Evolutionary conservation across 2,888 invertebrate genomes (phyloP).

Genomic region (Pandemis heparana): DNA sequence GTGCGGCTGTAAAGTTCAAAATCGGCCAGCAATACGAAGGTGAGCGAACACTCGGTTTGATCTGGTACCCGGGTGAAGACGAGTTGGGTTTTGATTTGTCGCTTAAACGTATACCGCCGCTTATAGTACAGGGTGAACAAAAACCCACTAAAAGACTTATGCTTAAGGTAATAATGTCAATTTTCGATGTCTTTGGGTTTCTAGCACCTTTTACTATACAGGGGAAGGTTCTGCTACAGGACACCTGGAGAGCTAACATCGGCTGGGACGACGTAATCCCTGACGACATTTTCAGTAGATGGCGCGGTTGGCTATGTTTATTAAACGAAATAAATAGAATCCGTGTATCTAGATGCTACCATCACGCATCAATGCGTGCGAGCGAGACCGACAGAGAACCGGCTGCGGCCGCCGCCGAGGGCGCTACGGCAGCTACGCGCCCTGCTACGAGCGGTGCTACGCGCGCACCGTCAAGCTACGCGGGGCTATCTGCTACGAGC

Average conservation of each 20-base stretch:
- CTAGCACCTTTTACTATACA: constrained; percentile 45
- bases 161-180: constrained; percentile 48
- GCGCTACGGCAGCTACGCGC: not conserved
- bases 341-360: constrained; percentile 6
- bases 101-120: constrained; percentile 42
- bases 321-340: not conserved
- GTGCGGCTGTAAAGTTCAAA: constrained; percentile 46
- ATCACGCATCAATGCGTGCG: no score
- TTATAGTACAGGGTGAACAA: constrained; percentile 41
- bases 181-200: constrained; percentile 48
- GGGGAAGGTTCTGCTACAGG: constrained; percentile 4
- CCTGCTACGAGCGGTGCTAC: not conserved
- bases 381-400: not conserved
- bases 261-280: not conserved
- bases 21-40: constrained; percentile 38
- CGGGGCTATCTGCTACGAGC: no score
- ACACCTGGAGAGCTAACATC: not conserved
- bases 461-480: no score
- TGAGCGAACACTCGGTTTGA: constrained; percentile 48
- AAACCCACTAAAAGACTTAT: constrained; percentile 47
- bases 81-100: constrained; percentile 47
- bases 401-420: not conserved
- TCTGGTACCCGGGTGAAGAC: constrained; percentile 49
- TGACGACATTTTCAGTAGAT: not conserved
- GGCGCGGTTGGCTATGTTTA: not conserved